Evolutionary conservation across 2,797 vertebrate genomes (phyloP).

Genomic region (Arrhamphus sclerolepis): DNA sequence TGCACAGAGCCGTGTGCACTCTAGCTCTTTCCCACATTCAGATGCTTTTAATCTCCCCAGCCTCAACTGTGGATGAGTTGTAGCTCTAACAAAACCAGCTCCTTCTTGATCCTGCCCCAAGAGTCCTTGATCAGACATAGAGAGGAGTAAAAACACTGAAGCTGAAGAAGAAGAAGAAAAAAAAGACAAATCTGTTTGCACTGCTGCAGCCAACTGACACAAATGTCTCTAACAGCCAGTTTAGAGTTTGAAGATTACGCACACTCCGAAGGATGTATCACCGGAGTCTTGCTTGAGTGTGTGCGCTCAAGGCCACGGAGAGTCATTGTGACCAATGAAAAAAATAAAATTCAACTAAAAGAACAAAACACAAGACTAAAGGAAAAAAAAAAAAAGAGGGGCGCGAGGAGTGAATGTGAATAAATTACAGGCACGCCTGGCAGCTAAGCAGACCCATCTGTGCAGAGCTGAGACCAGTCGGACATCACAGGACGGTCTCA

Average conservation of each 20-base stretch:
- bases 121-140: slow-evolving; percentile 23
- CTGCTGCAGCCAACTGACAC: slow-evolving; percentile 24
- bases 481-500: slow-evolving; percentile 73
- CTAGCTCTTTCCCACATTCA: slow-evolving; percentile 35
- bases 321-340: slow-evolving; percentile 35
- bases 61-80: slow-evolving; percentile 45
- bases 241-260: slow-evolving; percentile 31
- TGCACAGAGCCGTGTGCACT: slow-evolving; percentile 31
- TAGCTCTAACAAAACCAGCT: slow-evolving; percentile 42
- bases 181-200: slow-evolving; percentile 18
- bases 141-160: not conserved
- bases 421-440: slow-evolving; percentile 76
- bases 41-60: slow-evolving; percentile 60
- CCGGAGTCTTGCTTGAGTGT: slow-evolving; percentile 17
- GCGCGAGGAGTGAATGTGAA: slow-evolving; percentile 62
- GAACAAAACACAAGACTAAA: slow-evolving; percentile 48
- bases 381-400: slow-evolving; percentile 10
- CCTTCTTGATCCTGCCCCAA: slow-evolving; percentile 48
- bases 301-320: slow-evolving; percentile 2
- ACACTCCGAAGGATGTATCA: slow-evolving; percentile 20
- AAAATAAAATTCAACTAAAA: slow-evolving; percentile 53
- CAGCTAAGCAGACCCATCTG: slow-evolving; percentile 82
- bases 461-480: slow-evolving; percentile 72
- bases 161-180: slow-evolving; percentile 7
- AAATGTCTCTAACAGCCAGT: slow-evolving; percentile 39